These are phyloP conservation scores for Chunga burmeisteri DNA, from an alignment of 2,113 vertebrate genomes.

Conservation along the genomic window DNA sequence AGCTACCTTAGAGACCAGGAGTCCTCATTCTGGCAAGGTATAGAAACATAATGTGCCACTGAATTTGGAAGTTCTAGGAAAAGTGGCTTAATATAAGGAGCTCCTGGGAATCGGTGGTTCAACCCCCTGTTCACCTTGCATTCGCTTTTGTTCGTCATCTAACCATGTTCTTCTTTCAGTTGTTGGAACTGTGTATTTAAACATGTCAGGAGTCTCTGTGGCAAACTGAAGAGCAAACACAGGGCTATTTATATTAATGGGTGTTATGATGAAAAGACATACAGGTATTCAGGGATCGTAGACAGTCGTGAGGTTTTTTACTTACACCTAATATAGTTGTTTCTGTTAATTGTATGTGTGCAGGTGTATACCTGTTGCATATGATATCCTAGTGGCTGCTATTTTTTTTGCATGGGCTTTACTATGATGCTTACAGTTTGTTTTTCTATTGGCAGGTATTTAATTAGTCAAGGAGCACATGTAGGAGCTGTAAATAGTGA, in stretches of 20 bases:
- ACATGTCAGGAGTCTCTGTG: not conserved
- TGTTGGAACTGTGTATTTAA: not conserved
- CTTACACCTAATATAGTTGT: not conserved
- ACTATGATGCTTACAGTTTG: not conserved
- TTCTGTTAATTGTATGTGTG: not conserved
- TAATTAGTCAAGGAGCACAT: slow-evolving; percentile 92
- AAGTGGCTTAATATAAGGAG: not conserved
- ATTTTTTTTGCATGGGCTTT: not conserved
- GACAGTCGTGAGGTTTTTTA: not conserved
- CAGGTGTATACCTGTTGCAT: not conserved
- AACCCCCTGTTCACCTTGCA: not conserved
- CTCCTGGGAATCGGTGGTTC: not conserved
- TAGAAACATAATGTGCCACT: not conserved
- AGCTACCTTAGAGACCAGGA: not conserved
- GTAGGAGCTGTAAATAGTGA: slow-evolving; percentile 98
- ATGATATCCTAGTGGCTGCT: not conserved
- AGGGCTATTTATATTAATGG: not conserved
- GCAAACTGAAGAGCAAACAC: not conserved
- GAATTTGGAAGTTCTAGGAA: not conserved
- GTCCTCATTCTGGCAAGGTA: not conserved
- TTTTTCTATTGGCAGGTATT: slow-evolving; percentile 81
- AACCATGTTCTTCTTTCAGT: not conserved
- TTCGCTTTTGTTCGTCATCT: not conserved
- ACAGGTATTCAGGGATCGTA: not conserved
- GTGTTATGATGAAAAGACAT: not conserved